phyloP scores from a whole-genome alignment of 1,140 invertebrate species.

The Trachymyrmex cornetzi region DNA sequence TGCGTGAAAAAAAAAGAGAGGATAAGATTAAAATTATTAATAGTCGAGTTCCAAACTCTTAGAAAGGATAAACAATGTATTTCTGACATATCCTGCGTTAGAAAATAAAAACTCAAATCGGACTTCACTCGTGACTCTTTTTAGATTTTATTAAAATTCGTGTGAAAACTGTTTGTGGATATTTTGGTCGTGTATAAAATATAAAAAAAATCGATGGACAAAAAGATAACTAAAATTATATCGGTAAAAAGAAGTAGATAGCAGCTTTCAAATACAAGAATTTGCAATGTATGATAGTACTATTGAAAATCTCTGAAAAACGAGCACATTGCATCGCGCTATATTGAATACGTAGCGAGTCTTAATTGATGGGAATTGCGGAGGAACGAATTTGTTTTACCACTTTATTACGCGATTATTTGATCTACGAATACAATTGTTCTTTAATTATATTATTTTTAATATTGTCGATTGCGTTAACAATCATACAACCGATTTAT shows the following conservation, averaged over 20 bases:
- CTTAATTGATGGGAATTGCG: background rate
- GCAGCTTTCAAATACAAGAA: background rate
- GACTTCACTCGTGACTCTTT: background rate
- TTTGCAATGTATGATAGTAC: background rate
- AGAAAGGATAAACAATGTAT: background rate
- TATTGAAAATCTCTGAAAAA: background rate
- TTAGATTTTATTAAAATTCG: background rate
- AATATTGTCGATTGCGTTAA: background rate
- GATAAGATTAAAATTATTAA: conserved; percentile 12
- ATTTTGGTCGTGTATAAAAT: background rate
- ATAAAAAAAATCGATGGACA: no score
- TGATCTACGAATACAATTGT: background rate
- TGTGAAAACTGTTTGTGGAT: background rate
- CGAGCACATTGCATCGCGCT: no score
- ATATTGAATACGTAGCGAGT: background rate
- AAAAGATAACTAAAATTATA: no score
- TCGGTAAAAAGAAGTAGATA: background rate
- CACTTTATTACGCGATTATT: conserved; percentile 4
- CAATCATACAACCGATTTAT: background rate
- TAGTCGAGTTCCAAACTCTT: background rate
- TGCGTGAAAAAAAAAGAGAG: background rate
- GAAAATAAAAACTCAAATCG: background rate
- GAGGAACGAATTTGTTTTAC: background rate
- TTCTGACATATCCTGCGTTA: background rate
- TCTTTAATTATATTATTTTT: background rate